A percentile compares a stretch with the other conserved stretches of the same genome.
Evolutionary conservation across 2,888 invertebrate species (phyloP).

Genomic region (Pemphredon lugubris): DNA sequence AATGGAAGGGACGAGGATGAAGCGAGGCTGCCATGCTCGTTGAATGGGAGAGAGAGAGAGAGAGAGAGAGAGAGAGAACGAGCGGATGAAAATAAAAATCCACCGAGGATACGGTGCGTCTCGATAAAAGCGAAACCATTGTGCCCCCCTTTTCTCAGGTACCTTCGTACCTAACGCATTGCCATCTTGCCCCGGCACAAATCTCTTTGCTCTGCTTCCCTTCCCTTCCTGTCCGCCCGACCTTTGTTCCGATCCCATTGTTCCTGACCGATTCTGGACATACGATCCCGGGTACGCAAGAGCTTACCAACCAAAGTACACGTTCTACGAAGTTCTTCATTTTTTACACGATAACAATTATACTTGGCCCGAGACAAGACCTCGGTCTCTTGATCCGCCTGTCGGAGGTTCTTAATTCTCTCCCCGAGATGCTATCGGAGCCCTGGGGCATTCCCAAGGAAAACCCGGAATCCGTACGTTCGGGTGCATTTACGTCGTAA

Average conservation of each 20-base stretch:
- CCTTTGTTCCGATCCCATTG: constrained; percentile 62
- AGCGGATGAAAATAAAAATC: constrained; percentile 47
- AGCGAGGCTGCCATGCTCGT: not conserved
- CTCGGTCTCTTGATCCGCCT: too few relatives aligned
- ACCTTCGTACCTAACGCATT: constrained; percentile 40
- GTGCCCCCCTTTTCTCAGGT: constrained; percentile 46
- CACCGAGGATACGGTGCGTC: constrained; percentile 13
- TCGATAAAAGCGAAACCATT: constrained; percentile 56
- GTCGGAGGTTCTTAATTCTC: too few relatives aligned
- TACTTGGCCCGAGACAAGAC: too few relatives aligned
- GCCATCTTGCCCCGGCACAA: constrained; percentile 38
- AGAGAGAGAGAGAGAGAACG: constrained; percentile 22
- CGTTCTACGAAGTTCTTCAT: constrained; percentile 2
- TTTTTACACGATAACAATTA: not conserved
- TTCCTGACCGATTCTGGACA: constrained; percentile 54
- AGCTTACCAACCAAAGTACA: constrained; percentile 38
- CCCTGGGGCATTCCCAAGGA: too few relatives aligned
- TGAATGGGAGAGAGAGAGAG: constrained; percentile 1
- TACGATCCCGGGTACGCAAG: constrained; percentile 31
- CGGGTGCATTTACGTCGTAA: too few relatives aligned
- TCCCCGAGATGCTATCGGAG: too few relatives aligned
- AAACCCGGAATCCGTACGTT: too few relatives aligned
- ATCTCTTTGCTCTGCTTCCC: constrained; percentile 36
- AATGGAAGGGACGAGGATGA: constrained; percentile 11
- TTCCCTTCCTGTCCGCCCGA: constrained; percentile 36